These are phyloP conservation scores for Dioctria linearis DNA, from an alignment of 2,888 invertebrate genomes.

Conservation along the genomic window DNA sequence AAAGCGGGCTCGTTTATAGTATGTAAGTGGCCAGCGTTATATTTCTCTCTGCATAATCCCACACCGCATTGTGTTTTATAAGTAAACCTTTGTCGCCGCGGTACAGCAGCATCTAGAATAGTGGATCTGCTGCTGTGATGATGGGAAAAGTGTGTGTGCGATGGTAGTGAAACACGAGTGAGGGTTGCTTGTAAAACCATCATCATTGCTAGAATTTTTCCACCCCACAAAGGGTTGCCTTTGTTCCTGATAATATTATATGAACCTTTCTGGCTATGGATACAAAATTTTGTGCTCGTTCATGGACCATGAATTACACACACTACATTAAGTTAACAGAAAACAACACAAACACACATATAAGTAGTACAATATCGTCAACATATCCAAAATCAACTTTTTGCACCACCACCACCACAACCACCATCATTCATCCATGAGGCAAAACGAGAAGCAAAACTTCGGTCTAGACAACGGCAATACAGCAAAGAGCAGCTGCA, in stretches of 20 bases:
- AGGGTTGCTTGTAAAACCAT: background rate
- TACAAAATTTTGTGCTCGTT: background rate
- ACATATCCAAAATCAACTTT: slow-evolving; percentile 29
- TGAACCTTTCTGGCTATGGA: slow-evolving; percentile 15
- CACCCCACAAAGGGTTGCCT: slow-evolving; percentile 1
- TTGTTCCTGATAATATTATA: slow-evolving; percentile 14
- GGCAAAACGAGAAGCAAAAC: slow-evolving; percentile 38
- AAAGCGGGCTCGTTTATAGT: background rate
- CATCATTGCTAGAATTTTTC: background rate
- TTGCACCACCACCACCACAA: slow-evolving; percentile 26
- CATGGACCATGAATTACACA: slow-evolving; percentile 3
- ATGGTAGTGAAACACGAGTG: background rate
- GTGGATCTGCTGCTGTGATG: background rate
- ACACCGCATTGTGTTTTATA: slow-evolving; percentile 7
- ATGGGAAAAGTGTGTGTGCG: slow-evolving; percentile 15
- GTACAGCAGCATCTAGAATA: background rate
- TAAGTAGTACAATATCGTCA: background rate
- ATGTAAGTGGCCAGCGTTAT: slow-evolving; percentile 35
- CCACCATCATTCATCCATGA: slow-evolving; percentile 15
- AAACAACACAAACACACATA: slow-evolving; percentile 3
- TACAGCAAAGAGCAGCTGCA: slow-evolving; percentile 44
- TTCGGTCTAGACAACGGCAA: slow-evolving; percentile 38
- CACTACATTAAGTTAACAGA: too few species aligned
- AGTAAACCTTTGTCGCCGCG: too few species aligned
- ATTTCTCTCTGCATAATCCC: slow-evolving; percentile 6